Conservation (phyloP, 2,888 invertebrate genomes). For the Philopedon plagiatum region DNA sequence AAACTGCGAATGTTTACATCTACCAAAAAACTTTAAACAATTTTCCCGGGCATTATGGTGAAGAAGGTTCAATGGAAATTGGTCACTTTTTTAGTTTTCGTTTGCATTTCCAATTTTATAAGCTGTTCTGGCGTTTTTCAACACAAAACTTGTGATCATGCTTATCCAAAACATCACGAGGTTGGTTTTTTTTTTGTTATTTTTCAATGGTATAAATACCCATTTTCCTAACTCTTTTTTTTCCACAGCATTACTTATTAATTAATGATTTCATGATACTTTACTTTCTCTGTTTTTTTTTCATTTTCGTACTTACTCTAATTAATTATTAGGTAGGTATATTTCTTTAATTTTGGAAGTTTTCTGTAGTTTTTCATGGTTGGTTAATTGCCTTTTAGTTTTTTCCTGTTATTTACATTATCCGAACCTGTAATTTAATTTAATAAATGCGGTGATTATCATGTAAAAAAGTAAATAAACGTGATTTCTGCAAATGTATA, state of each 20-base stretch:
- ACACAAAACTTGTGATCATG: constrained; percentile 58
- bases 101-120: constrained; percentile 50
- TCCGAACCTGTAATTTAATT: neutral
- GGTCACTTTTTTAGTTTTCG: constrained; percentile 53
- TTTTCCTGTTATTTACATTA: neutral
- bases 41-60: constrained; percentile 59
- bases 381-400: neutral
- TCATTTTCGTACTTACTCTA: neutral
- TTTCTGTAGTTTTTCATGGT: constrained; percentile 2
- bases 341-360: too few species aligned
- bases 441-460: neutral
- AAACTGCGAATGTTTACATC: constrained; percentile 54
- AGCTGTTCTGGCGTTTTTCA: constrained; percentile 41
- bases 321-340: too few species aligned
- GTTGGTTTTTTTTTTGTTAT: constrained; percentile 53
- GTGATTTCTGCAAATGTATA: constrained; percentile 1
- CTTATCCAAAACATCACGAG: constrained; percentile 62
- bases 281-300: neutral
- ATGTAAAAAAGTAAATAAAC: neutral
- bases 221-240: too few species aligned
- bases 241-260: too few species aligned
- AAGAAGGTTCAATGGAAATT: constrained; percentile 60
- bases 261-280: neutral
- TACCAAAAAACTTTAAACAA: constrained; percentile 45
- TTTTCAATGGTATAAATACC: neutral